Evolutionary conservation across 1,140 invertebrate genomes (phyloP).

Genomic region (Euglossa dilemma): DNA sequence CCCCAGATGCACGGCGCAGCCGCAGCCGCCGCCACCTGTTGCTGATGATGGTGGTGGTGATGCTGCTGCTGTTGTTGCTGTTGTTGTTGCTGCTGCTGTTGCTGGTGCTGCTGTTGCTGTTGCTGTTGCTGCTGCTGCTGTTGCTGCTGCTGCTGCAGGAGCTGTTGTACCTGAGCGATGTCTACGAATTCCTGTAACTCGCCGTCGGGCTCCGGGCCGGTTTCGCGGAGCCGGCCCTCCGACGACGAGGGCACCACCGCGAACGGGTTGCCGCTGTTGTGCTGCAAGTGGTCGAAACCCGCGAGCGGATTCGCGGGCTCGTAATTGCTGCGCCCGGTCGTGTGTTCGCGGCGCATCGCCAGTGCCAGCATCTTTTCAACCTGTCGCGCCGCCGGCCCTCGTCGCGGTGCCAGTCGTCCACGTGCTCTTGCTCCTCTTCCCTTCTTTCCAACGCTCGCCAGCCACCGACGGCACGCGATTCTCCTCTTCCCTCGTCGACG

Average conservation of each 20-base stretch:
- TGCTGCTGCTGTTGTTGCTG: slow-evolving; percentile 65
- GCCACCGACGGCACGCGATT: slow-evolving; percentile 14
- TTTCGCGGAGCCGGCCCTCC: slow-evolving; percentile 70
- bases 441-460: slow-evolving; percentile 12
- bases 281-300: slow-evolving; percentile 79
- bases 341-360: slow-evolving; percentile 82
- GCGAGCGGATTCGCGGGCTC: slow-evolving; percentile 77
- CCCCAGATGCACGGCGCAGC: slow-evolving; percentile 76
- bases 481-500: slow-evolving; percentile 39
- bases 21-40: slow-evolving; percentile 61
- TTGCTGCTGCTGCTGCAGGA: slow-evolving; percentile 77
- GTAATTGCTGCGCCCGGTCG: slow-evolving; percentile 79
- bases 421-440: slow-evolving; percentile 41
- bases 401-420: slow-evolving; percentile 60
- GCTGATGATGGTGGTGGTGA: slow-evolving; percentile 71
- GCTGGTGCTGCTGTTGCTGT: slow-evolving; percentile 64
- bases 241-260: slow-evolving; percentile 64
- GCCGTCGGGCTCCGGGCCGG: slow-evolving; percentile 72
- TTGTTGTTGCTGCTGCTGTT: slow-evolving; percentile 69
- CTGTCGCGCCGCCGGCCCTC: slow-evolving; percentile 69
- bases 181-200: slow-evolving; percentile 80
- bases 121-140: slow-evolving; percentile 72
- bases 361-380: slow-evolving; percentile 81
- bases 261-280: slow-evolving; percentile 72
- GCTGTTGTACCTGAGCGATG: slow-evolving; percentile 79